Evolutionary conservation across 2,797 vertebrate species (phyloP).

Genomic region (Malurus leucopterus): DNA sequence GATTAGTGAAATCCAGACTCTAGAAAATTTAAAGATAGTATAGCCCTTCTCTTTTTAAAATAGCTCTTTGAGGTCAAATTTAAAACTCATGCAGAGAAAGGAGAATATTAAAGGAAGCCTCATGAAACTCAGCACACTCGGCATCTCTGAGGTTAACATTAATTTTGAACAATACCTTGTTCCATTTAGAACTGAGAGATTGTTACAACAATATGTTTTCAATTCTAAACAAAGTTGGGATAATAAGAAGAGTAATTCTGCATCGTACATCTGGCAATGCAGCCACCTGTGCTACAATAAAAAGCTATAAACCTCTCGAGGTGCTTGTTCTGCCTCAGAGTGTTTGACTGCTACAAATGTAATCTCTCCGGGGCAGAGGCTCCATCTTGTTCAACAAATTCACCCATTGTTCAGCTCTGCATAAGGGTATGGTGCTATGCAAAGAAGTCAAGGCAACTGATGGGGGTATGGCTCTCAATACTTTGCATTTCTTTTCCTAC

Average conservation of each 20-base stretch:
- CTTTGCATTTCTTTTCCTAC: neutral
- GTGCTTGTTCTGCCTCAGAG: neutral
- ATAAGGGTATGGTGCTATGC: neutral
- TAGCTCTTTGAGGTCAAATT: constrained; percentile 53
- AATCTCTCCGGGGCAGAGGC: neutral
- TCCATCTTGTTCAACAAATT: neutral
- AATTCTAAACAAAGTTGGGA: constrained; percentile 8
- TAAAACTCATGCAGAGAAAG: constrained; percentile 32
- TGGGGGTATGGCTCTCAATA: neutral
- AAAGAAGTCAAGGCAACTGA: neutral
- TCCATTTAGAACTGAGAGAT: neutral
- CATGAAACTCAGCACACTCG: neutral
- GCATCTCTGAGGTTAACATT: constrained; percentile 19
- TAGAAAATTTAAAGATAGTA: constrained; percentile 41
- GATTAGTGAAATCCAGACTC: constrained; percentile 61
- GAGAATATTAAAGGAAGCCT: constrained; percentile 3
- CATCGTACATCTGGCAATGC: neutral
- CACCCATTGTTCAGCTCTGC: neutral
- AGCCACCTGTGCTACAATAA: neutral
- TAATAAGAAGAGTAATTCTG: constrained; percentile 20
- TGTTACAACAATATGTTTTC: neutral
- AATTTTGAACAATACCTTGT: neutral
- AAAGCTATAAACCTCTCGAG: neutral
- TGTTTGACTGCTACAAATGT: neutral
- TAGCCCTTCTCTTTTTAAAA: constrained; percentile 5